phyloP scores from a whole-genome alignment of 2,797 vertebrate species.

The Mycteria americana region DNA sequence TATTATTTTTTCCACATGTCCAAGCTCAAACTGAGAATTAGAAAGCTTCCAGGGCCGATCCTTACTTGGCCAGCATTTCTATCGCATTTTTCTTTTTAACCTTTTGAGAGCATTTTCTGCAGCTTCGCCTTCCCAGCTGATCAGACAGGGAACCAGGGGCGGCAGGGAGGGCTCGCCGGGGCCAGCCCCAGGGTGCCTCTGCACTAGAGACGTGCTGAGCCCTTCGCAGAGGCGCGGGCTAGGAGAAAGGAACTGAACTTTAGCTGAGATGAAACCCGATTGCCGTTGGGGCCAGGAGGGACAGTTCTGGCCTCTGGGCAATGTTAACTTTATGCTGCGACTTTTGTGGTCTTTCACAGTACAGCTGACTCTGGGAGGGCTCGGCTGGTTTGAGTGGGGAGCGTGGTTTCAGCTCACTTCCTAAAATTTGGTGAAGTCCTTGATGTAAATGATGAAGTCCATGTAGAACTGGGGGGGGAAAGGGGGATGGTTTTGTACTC shows the following conservation, averaged over 20 bases:
- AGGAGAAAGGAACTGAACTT: neutral
- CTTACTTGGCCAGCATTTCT: constrained; percentile 15
- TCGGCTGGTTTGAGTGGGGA: neutral
- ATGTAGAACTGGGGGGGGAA: neutral
- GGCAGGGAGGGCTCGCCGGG: neutral
- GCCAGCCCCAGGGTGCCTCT: neutral
- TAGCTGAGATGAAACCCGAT: neutral
- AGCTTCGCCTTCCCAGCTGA: neutral
- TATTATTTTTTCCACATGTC: constrained; percentile 60
- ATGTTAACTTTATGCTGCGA: neutral
- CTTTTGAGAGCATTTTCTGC: constrained; percentile 10
- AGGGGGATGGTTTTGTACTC: neutral
- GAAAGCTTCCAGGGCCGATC: constrained; percentile 14
- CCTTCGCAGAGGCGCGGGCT: neutral
- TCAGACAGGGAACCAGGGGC: neutral
- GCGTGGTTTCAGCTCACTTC: neutral
- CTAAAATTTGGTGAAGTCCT: neutral
- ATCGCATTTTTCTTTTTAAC: constrained; percentile 31
- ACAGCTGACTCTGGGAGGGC: neutral
- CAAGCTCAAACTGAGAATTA: constrained; percentile 33
- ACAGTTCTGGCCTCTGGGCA: neutral
- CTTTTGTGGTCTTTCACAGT: neutral
- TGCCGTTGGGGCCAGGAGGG: neutral
- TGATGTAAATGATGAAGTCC: neutral
- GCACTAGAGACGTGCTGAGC: neutral